Conservation (phyloP, 2,888 invertebrate genomes). For the Clistopyga incitator region DNA sequence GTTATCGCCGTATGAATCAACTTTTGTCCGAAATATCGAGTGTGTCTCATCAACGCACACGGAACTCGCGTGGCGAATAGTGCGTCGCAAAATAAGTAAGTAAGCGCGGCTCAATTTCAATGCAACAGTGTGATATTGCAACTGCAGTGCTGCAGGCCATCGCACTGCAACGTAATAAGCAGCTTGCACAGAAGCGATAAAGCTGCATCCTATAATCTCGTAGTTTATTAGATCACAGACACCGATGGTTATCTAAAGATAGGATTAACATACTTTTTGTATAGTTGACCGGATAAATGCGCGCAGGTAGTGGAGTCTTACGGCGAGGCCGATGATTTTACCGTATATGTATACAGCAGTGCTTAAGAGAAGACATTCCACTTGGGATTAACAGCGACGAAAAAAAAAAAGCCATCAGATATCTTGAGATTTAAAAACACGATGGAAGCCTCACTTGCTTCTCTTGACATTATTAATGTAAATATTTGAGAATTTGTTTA, state of each 20-base stretch:
- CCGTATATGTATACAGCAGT: background rate
- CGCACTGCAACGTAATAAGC: conserved; percentile 24
- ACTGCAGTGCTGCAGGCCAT: background rate
- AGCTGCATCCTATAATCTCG: conserved; percentile 42
- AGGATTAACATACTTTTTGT: conserved; percentile 57
- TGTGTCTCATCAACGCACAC: conserved; percentile 4
- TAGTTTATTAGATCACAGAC: conserved; percentile 53
- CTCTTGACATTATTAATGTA: background rate
- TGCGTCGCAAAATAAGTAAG: background rate
- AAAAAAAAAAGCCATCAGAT: conserved; percentile 15
- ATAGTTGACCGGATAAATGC: conserved; percentile 18
- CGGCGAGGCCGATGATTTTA: background rate
- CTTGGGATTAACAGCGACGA: conserved; percentile 18
- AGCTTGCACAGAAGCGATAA: conserved; percentile 49
- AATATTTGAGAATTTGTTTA: background rate
- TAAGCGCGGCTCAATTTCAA: background rate
- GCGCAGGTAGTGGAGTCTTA: background rate
- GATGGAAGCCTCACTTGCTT: background rate
- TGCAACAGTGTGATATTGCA: background rate
- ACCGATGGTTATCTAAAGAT: conserved; percentile 54
- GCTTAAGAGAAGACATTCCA: conserved; percentile 29
- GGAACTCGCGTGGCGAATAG: background rate
- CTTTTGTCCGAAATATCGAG: background rate
- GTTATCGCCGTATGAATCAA: conserved; percentile 46
- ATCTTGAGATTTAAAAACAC: background rate